Conservation (phyloP, 2,113 vertebrate genomes). For the Ginglymostoma cirratum region DNA sequence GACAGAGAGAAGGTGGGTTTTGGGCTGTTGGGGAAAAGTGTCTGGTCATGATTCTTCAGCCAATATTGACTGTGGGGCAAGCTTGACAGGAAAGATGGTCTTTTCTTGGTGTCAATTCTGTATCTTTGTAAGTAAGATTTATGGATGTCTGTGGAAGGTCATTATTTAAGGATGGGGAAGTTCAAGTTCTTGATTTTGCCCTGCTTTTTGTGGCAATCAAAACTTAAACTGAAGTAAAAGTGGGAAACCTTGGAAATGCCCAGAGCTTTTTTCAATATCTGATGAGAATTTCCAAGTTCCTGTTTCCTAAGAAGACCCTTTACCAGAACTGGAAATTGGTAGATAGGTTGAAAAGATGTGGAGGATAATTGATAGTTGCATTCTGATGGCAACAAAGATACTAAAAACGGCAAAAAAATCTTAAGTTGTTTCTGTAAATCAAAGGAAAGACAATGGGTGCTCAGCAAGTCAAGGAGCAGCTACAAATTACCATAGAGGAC, state of each 20-base stretch:
- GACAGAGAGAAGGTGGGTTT: too few relatives aligned
- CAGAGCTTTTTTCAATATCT: neutral
- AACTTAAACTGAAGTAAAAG: neutral
- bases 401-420: too few relatives aligned
- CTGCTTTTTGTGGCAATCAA: neutral
- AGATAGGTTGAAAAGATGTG: neutral
- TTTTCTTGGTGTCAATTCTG: neutral
- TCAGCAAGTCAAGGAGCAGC: too few relatives aligned
- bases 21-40: neutral
- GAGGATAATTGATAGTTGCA: neutral
- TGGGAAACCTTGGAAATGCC: neutral
- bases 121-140: neutral
- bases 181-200: neutral
- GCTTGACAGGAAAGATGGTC: too few relatives aligned
- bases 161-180: neutral
- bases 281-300: neutral
- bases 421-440: neutral
- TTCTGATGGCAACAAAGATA: too few relatives aligned
- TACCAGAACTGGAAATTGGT: neutral
- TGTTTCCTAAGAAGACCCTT: neutral
- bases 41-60: neutral
- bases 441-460: neutral
- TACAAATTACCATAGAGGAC: too few relatives aligned
- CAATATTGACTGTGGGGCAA: neutral
- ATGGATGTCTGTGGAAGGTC: neutral